Evolutionary conservation across 37 sponge, comb jelly and placozoan species (phyloP).

Genomic region (Cliona cf. orientalis): DNA sequence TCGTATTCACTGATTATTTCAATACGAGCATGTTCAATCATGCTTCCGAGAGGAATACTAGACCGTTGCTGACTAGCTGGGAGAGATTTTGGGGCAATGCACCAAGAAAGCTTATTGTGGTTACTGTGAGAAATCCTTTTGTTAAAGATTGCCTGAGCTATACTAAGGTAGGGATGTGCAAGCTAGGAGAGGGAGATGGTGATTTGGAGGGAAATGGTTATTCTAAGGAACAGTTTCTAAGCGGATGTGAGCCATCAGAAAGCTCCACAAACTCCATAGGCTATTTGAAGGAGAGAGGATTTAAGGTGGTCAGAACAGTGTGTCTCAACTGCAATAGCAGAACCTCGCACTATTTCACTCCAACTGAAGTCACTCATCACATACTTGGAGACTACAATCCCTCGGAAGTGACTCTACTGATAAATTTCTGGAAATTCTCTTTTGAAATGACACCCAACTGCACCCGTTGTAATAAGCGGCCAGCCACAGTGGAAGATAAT

Average conservation of each 20-base stretch:
- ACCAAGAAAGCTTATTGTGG: slow-evolving; percentile 22
- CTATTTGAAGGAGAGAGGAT: slow-evolving; percentile 3
- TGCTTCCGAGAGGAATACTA: not conserved
- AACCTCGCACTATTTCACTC: not conserved
- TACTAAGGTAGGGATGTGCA: not conserved
- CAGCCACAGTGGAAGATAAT: no score
- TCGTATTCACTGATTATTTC: slow-evolving; percentile 18
- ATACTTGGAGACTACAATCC: slow-evolving; percentile 21
- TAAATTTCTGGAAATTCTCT: slow-evolving; percentile 44
- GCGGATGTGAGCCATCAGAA: not conserved
- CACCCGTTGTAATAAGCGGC: no score
- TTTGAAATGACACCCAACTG: slow-evolving; percentile 11
- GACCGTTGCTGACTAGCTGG: slow-evolving; percentile 10
- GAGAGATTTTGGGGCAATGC: slow-evolving; percentile 23
- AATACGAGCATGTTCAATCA: slow-evolving; percentile 11
- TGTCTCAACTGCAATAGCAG: slow-evolving; percentile 18
- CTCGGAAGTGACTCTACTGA: slow-evolving; percentile 30
- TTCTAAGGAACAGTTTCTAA: not conserved
- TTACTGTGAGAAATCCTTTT: slow-evolving; percentile 6
- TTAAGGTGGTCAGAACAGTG: slow-evolving; percentile 17
- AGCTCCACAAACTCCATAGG: not conserved
- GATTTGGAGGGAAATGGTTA: not conserved
- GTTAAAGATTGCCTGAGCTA: not conserved
- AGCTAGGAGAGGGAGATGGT: no score
- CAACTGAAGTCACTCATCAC: slow-evolving; percentile 1